Conservation (phyloP, 2,888 invertebrate genomes). For the Noctua janthina region DNA sequence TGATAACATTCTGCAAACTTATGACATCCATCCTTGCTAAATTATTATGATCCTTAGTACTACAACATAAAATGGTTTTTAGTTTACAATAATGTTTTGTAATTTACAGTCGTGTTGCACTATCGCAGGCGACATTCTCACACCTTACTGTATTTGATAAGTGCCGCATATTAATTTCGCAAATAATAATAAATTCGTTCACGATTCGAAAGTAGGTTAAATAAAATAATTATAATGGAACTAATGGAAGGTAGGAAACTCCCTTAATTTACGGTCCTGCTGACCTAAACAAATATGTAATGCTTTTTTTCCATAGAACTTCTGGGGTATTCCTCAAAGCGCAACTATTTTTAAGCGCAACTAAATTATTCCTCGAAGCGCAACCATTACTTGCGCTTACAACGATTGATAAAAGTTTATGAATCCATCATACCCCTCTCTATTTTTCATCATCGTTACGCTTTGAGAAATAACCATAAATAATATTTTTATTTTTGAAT, state of each 20-base stretch:
- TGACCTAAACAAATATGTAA: background rate
- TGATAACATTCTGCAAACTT: slow-evolving; percentile 60
- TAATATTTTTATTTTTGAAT: too few species aligned
- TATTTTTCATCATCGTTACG: too few species aligned
- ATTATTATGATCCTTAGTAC: slow-evolving; percentile 24
- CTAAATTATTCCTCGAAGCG: too few species aligned
- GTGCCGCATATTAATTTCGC: slow-evolving; percentile 60
- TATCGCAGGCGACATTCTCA: slow-evolving; percentile 67
- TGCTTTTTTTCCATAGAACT: background rate
- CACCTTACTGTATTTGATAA: slow-evolving; percentile 71
- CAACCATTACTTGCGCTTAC: too few species aligned
- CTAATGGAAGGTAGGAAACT: slow-evolving; percentile 20
- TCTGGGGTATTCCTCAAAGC: background rate
- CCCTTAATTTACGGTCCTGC: slow-evolving; percentile 17
- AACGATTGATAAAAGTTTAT: too few species aligned
- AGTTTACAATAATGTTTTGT: background rate
- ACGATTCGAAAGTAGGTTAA: slow-evolving; percentile 53
- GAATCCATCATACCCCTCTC: too few species aligned
- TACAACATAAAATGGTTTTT: slow-evolving; percentile 11
- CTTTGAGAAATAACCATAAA: too few species aligned
- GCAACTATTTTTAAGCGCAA: too few species aligned
- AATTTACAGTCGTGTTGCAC: slow-evolving; percentile 10
- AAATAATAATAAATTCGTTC: slow-evolving; percentile 57
- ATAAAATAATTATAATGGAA: slow-evolving; percentile 19
- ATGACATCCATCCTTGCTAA: slow-evolving; percentile 23